phyloP scores from a whole-genome alignment of 2,888 invertebrate genomes.

The Netelia fuscicornis region DNA sequence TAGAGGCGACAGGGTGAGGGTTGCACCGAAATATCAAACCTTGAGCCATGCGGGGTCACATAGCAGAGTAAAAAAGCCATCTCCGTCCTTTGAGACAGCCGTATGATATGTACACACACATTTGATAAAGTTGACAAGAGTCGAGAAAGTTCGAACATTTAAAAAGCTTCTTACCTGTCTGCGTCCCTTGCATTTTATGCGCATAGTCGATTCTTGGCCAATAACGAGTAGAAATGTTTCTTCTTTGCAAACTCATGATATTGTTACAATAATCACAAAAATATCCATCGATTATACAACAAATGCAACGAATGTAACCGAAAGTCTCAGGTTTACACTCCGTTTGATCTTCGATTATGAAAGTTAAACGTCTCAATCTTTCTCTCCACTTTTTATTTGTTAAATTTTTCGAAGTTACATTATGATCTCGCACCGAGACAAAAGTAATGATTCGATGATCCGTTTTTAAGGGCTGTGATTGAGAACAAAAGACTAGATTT shows the following conservation, averaged over 20 bases:
- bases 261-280: slow-evolving; percentile 52
- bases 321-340: slow-evolving; percentile 30
- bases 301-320: slow-evolving; percentile 42
- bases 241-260: slow-evolving; percentile 22
- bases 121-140: slow-evolving; percentile 47
- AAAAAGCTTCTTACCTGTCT: neutral
- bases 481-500: slow-evolving; percentile 78
- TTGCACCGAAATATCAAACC: slow-evolving; percentile 58
- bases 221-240: neutral
- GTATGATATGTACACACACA: slow-evolving; percentile 25
- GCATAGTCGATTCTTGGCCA: too few species aligned
- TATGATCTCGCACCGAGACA: slow-evolving; percentile 34
- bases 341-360: slow-evolving; percentile 30
- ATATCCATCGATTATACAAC: slow-evolving; percentile 48
- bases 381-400: slow-evolving; percentile 4
- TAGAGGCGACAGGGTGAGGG: slow-evolving; percentile 4
- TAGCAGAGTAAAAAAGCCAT: slow-evolving; percentile 55
- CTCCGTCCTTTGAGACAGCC: slow-evolving; percentile 65
- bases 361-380: slow-evolving; percentile 31
- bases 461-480: slow-evolving; percentile 76
- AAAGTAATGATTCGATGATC: slow-evolving; percentile 51
- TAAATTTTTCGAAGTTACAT: neutral
- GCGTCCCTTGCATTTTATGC: slow-evolving; percentile 10
- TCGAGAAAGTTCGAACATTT: slow-evolving; percentile 8
- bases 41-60: slow-evolving; percentile 44